phyloP scores from a whole-genome alignment of 2,797 vertebrate genomes.

The Anniella stebbinsi region DNA sequence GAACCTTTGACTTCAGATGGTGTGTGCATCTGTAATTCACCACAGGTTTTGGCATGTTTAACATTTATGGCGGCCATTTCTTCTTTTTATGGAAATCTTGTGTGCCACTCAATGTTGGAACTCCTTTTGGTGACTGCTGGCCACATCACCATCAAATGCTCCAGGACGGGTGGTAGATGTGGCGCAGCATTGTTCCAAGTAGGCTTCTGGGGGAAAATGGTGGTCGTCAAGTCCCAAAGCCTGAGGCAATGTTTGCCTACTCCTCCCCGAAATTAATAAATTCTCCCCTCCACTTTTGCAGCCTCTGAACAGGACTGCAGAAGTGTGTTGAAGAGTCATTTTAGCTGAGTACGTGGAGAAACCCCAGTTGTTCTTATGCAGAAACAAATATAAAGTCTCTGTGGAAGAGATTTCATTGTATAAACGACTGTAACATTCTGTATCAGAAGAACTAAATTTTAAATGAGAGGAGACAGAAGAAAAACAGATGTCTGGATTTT shows the following conservation, averaged over 20 bases:
- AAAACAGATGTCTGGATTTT: neutral
- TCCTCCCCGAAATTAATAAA: no score
- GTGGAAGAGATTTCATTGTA: neutral
- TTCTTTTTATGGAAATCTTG: no score
- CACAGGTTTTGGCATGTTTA: no score
- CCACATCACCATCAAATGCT: no score
- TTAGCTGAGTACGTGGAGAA: neutral
- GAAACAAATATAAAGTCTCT: neutral
- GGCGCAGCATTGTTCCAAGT: neutral
- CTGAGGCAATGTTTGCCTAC: no score
- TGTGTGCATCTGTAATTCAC: no score
- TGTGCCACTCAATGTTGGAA: no score
- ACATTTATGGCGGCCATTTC: no score
- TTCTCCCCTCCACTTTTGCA: accelerated
- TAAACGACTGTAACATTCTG: neutral
- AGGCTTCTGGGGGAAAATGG: neutral
- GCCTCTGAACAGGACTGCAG: neutral
- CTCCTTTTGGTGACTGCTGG: no score
- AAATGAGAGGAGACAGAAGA: neutral
- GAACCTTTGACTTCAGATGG: no score
- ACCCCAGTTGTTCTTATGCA: neutral
- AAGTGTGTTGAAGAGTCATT: neutral
- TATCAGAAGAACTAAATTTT: neutral
- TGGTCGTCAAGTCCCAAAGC: neutral
- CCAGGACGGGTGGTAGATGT: no score